Base-by-base conservation (phyloP, 2,888 invertebrate genomes). In the Mechanitis messenoides region DNA sequence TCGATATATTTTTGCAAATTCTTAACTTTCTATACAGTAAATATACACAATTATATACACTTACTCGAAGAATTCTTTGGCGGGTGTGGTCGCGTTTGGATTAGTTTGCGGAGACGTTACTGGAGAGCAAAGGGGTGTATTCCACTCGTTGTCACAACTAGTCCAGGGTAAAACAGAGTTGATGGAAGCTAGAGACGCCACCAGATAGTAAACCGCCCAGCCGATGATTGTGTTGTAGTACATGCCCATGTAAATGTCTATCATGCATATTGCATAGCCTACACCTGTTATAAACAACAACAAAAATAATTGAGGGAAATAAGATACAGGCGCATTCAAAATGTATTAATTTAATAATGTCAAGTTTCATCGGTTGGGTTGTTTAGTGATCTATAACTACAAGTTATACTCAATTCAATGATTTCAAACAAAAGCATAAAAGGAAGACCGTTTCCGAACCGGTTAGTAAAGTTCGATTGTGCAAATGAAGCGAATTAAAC, bases 181-280 rank as follows among this genome's bases (percentile, higher is more conserved):
- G 84, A 96, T 94, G 69, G 96, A 96, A 47, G 93, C 93, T 76
- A 96, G 93, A 45, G 96, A 96, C 12, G 95, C 95, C 72, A 96
- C 92, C 69, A 97, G 92, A 87, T 97, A 97, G 89, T 97, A 97
- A 59, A 97, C 94, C 54, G 97, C 97, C 97, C 98, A 98, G 55
- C 97, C 97, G 76, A 98, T 98, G 83, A 98, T 96, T 56, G 98
- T 97, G 90, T 98, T 98, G 92, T 98, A 98, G 90, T 97, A 98
- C 95, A 98, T 98, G 72, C 96, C 96, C 93, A 95, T 95, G 91
- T 98, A 98, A 80, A 98, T 93, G 87, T 98, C 97, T 74, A 98
- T 96, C 81, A 98, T 92, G 83, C 98, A 98, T 79, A 98, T 98
- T 9, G 98, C 97, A 89, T 98, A 98, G 59, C 98, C 98, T 59